Evolutionary conservation across 2,113 vertebrate species (phyloP).

Genomic region (Callionymus lyra): DNA sequence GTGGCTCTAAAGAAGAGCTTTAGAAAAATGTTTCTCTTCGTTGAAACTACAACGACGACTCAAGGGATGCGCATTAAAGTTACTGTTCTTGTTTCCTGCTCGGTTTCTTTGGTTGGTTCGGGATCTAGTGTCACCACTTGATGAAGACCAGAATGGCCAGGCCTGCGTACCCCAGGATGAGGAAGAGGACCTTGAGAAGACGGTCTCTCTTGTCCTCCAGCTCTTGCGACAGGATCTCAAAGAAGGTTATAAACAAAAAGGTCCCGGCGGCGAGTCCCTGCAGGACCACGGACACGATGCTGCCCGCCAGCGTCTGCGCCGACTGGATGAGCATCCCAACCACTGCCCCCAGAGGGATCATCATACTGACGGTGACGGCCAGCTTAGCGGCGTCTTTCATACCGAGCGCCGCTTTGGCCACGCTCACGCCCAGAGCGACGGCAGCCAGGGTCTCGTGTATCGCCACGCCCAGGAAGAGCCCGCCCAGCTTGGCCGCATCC

Average conservation of each 20-base stretch:
- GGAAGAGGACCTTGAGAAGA: conserved; percentile 84
- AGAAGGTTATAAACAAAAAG: conserved; percentile 87
- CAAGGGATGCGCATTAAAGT: no score
- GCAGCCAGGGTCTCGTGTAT: conserved; percentile 83
- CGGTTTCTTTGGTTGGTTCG: no score
- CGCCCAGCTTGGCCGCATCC: conserved; percentile 64
- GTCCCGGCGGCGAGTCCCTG: conserved; percentile 83
- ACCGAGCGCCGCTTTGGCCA: conserved; percentile 69
- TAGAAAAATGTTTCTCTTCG: no score
- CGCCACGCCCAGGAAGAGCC: conserved; percentile 80
- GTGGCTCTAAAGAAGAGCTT: no score
- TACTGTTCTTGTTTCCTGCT: no score
- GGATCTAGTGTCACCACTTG: conserved; percentile 69
- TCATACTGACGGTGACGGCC: conserved; percentile 71
- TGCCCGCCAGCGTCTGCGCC: conserved; percentile 57
- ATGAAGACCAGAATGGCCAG: conserved; percentile 77
- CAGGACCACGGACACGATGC: conserved; percentile 71
- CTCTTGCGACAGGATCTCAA: conserved; percentile 84
- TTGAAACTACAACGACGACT: no score
- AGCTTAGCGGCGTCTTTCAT: conserved; percentile 76
- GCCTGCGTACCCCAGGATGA: conserved; percentile 75
- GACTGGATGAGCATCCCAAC: conserved; percentile 81
- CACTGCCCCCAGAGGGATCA: conserved; percentile 79
- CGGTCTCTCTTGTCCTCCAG: conserved; percentile 81
- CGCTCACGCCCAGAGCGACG: conserved; percentile 76